These are phyloP conservation scores for Apteryx mantelli DNA, from an alignment of 2,113 vertebrate genomes.

Conservation along the genomic window DNA sequence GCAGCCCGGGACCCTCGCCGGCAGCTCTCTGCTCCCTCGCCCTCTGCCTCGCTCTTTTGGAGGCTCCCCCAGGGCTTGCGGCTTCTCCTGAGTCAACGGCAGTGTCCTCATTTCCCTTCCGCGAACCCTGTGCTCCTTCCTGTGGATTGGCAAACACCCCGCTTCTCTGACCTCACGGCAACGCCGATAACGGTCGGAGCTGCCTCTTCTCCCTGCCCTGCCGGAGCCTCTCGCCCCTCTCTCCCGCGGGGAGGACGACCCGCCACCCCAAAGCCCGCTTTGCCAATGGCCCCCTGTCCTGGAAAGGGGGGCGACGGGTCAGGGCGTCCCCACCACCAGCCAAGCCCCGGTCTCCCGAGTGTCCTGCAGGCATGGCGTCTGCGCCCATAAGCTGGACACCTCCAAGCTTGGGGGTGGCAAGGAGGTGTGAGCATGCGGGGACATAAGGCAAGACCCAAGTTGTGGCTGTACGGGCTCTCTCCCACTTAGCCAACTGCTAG, in stretches of 20 bases:
- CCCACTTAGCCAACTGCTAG: not conserved
- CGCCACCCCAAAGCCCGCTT: not conserved
- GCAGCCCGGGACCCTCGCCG: fast-evolving
- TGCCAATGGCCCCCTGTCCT: not conserved
- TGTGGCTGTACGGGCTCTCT: not conserved
- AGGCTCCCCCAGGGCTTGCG: not conserved
- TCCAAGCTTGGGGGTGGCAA: not conserved
- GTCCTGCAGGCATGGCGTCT: no score
- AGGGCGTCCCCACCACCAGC: not conserved
- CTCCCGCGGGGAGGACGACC: not conserved
- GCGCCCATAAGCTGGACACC: not conserved
- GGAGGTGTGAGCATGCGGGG: not conserved
- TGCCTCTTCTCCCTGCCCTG: fast-evolving
- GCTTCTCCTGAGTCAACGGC: not conserved
- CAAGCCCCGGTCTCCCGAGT: not conserved
- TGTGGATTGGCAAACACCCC: not conserved
- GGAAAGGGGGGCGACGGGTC: fast-evolving
- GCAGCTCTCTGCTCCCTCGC: not conserved
- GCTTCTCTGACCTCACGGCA: not conserved
- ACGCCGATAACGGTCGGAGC: fast-evolving
- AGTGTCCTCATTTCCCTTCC: not conserved
- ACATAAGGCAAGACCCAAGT: not conserved
- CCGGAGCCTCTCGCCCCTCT: no score
- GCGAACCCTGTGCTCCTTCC: not conserved
- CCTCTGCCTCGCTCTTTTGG: fast-evolving